Conservation (phyloP, 2,797 vertebrate genomes). For the Potorous gilbertii region DNA sequence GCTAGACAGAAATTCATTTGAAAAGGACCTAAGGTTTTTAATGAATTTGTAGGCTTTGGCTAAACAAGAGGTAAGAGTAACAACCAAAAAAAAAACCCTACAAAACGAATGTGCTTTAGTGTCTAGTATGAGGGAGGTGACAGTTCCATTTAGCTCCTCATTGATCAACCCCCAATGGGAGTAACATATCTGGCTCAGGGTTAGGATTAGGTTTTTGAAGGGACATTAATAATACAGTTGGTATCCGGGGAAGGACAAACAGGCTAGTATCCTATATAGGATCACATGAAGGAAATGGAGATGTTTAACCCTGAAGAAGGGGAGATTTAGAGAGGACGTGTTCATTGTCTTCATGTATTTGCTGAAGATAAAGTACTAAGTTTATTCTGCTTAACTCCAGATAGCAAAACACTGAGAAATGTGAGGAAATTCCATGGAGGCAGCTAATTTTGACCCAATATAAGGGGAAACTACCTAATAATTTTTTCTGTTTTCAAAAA, state of each 20-base stretch:
- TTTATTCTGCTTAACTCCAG: neutral
- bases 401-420: neutral
- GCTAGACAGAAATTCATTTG: neutral
- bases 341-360: neutral
- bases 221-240: neutral
- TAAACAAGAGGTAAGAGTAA: neutral
- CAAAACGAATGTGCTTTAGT: neutral
- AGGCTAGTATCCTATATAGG: neutral
- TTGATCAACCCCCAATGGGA: neutral
- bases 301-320: neutral
- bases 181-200: neutral
- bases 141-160: neutral
- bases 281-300: neutral
- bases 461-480: neutral
- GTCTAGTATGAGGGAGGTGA: neutral
- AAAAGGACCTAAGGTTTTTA: neutral
- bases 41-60: neutral
- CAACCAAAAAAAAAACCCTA: no score
- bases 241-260: neutral
- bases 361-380: neutral
- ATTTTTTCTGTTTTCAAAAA: neutral
- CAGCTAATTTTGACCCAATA: neutral
- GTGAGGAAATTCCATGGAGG: neutral
- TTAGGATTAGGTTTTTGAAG: neutral
- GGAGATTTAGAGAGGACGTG: neutral